These are phyloP conservation scores for Steinernema khuongi DNA, from an alignment of 1,140 invertebrate species.

Conservation along the genomic window DNA sequence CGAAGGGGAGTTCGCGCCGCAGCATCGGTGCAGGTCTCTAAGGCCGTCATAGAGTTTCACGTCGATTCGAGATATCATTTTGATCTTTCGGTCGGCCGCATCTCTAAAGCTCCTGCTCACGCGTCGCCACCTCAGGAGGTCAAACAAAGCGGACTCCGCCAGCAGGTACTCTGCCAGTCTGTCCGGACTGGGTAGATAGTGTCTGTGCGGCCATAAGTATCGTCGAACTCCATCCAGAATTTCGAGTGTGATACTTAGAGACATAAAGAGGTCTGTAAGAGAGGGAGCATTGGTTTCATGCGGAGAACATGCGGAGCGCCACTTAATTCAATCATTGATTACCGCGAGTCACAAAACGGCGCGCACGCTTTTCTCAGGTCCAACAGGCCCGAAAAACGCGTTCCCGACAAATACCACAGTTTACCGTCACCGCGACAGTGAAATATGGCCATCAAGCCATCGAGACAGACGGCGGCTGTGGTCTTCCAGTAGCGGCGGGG, in stretches of 20 bases:
- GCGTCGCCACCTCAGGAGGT: constrained; percentile 49
- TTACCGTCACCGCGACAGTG: no score
- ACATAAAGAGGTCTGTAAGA: neutral
- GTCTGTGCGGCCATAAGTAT: constrained; percentile 23
- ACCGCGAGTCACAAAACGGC: no score
- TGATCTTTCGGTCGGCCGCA: constrained; percentile 43
- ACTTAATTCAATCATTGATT: no score
- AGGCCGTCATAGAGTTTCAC: constrained; percentile 50
- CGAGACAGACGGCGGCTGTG: no score
- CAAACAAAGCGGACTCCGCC: constrained; percentile 43
- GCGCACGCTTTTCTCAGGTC: no score
- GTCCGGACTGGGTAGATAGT: constrained; percentile 24
- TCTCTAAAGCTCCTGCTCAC: constrained; percentile 44
- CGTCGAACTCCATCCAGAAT: neutral
- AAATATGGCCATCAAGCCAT: no score
- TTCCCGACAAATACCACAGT: no score
- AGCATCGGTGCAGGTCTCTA: constrained; percentile 29
- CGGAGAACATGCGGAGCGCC: no score
- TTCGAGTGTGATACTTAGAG: neutral
- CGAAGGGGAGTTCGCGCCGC: neutral
- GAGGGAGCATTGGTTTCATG: no score
- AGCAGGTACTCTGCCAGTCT: constrained; percentile 41
- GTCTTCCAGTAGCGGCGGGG: no score
- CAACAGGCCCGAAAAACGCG: no score
- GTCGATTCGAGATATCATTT: constrained; percentile 44